Base-by-base conservation (phyloP, 1,140 invertebrate species). In the Ips typographus region DNA sequence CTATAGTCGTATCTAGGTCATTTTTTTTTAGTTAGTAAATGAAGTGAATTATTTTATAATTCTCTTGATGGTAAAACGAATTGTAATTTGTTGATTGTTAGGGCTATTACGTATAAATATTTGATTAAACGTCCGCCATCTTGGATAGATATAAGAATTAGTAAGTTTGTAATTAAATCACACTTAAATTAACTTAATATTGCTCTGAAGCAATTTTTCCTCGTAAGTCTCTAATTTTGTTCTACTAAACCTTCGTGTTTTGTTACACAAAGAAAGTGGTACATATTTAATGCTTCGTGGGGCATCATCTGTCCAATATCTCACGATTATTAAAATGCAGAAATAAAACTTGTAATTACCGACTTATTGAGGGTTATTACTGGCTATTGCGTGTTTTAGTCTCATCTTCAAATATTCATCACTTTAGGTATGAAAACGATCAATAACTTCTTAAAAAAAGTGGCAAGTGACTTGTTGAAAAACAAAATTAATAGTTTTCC, bases 261-360 rank as follows among this genome's bases (percentile, higher is more conserved):
- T 40, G 36, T 40, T 40, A 39, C 2, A 64, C 39, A 64, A 53
- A 53, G 47, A 64, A 38, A 64, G 40, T 38, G 8, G 51, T 65
- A 43, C 41, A 65, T 65, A 57, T 65, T 65, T 65, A 39, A 65
- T 65, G 39, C 38, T n/a, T 2, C 47, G 40, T 38, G 6, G 8
- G 47, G 37, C 51, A 53, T 4, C 61, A 64, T 64, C 51, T 64
- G 61, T 36, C 61, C 39, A 22, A 22, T 37, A 56, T 65, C 64
- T 57, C 64, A 65, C 64, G 40, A 40, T 43, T 39, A 65, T 65
- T 65, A 65, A 65, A 65, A 65, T 56, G 42, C 36, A 57, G 36
- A 53, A 57, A 65, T 7, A 52, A 57, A 65, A 65, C 52, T 7
- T 22, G 52, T 57, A 65, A 65, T 65, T 65, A 65, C 41, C 22